Percentiles rank a stretch among this genome's conserved stretches.
Evolutionary conservation across 1,140 invertebrate species (phyloP).

Genomic region (Lepidurus apus): DNA sequence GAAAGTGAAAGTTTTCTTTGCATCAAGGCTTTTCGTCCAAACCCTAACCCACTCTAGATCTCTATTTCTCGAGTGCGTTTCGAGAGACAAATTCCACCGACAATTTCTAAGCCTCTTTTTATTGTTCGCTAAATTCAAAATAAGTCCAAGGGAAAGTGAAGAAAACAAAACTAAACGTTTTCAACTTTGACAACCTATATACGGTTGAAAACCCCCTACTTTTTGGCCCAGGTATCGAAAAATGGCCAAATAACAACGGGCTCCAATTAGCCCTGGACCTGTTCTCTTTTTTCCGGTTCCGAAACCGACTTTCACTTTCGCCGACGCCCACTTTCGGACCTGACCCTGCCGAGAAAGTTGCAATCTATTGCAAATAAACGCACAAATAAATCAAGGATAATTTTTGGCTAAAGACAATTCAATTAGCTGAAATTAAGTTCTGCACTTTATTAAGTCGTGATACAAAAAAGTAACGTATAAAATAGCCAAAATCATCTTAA

Average conservation of each 20-base stretch:
- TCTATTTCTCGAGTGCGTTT: too few species aligned
- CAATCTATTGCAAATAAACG: too few species aligned
- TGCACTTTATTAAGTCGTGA: too few species aligned
- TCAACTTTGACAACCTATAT: not conserved
- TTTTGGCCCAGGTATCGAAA: not conserved
- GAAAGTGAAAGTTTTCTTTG: not conserved
- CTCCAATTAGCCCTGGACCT: conserved; percentile 8
- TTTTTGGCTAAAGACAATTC: too few species aligned
- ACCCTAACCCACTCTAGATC: too few species aligned
- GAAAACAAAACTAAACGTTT: not conserved
- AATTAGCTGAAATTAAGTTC: too few species aligned
- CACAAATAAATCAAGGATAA: too few species aligned
- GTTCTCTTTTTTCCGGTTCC: not conserved
- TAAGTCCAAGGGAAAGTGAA: not conserved
- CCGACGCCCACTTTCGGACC: not conserved
- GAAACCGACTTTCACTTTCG: not conserved
- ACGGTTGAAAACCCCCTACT: not conserved
- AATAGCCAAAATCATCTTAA: too few species aligned
- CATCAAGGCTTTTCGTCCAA: not conserved
- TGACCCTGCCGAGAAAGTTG: not conserved
- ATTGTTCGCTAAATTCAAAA: not conserved
- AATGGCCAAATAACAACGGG: not conserved
- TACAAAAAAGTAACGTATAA: too few species aligned
- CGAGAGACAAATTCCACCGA: too few species aligned
- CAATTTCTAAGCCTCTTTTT: too few species aligned